phyloP scores from a whole-genome alignment of 2,888 invertebrate species.

The Rhingia campestris region DNA sequence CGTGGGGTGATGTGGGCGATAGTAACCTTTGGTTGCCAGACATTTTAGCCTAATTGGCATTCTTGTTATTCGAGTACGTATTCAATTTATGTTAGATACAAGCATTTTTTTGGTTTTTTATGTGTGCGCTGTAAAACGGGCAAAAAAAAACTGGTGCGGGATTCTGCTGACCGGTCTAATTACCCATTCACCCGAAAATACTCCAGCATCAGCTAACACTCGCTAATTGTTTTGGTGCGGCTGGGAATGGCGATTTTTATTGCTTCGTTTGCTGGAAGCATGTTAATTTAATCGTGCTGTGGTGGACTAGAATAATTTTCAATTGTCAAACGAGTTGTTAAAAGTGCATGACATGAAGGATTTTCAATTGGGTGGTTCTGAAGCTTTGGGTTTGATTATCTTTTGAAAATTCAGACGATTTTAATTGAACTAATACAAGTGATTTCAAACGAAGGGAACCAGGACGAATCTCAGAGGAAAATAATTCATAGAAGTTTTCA shows the following conservation, averaged over 20 bases:
- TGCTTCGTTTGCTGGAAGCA: background rate
- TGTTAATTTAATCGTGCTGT: background rate
- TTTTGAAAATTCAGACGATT: too few relatives aligned
- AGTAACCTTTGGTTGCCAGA: slow-evolving; percentile 1
- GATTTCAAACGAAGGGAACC: too few relatives aligned
- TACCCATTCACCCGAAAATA: background rate
- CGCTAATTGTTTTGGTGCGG: background rate
- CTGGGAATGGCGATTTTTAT: background rate
- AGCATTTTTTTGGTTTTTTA: background rate
- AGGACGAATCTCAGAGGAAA: too few relatives aligned
- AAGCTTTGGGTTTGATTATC: too few relatives aligned
- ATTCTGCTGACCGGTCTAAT: slow-evolving; percentile 3
- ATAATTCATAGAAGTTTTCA: too few relatives aligned
- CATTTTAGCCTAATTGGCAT: slow-evolving; percentile 36
- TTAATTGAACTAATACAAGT: too few relatives aligned
- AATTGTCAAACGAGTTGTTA: too few relatives aligned
- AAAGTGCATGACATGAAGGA: too few relatives aligned
- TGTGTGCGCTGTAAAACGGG: background rate
- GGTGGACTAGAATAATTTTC: too few relatives aligned
- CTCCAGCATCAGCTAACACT: background rate
- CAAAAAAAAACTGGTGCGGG: background rate
- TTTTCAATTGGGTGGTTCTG: too few relatives aligned
- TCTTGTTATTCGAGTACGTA: slow-evolving; percentile 3
- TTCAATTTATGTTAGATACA: slow-evolving; percentile 1
- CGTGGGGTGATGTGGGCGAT: background rate